Conservation (phyloP, 2,113 vertebrate species). For the Colaptes auratus region DNA sequence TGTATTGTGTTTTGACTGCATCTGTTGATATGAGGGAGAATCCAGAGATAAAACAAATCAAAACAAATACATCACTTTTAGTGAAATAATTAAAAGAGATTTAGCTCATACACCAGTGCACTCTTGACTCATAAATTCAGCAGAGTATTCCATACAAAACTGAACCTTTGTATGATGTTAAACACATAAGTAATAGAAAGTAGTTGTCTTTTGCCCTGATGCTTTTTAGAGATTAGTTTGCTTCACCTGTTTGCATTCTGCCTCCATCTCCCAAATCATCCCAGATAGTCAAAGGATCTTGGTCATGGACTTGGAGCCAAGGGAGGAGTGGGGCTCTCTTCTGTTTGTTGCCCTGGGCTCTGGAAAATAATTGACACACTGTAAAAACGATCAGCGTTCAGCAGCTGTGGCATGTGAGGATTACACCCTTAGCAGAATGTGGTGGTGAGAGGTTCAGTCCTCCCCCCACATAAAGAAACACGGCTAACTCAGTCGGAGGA, state of each 20-base stretch:
- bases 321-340: not conserved
- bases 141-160: not conserved
- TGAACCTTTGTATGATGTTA: not conserved
- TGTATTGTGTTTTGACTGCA: not conserved
- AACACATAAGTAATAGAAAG: not conserved
- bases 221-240: not conserved
- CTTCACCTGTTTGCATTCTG: not conserved
- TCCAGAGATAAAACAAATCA: not conserved
- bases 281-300: not conserved
- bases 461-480: too few species aligned
- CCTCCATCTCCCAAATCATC: not conserved
- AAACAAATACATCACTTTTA: not conserved
- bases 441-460: too few species aligned
- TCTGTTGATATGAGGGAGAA: not conserved
- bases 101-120: not conserved
- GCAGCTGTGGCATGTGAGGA: not conserved
- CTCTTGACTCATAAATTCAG: not conserved
- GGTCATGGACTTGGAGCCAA: rapidly evolving
- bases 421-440: not conserved
- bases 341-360: not conserved
- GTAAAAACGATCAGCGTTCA: not conserved
- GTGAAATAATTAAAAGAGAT: not conserved
- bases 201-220: not conserved
- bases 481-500: too few species aligned
- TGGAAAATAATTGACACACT: constrained; percentile 27